These are phyloP conservation scores for Lissocephala sabroskyi DNA, from an alignment of 2,888 invertebrate genomes.

Conservation along the genomic window DNA sequence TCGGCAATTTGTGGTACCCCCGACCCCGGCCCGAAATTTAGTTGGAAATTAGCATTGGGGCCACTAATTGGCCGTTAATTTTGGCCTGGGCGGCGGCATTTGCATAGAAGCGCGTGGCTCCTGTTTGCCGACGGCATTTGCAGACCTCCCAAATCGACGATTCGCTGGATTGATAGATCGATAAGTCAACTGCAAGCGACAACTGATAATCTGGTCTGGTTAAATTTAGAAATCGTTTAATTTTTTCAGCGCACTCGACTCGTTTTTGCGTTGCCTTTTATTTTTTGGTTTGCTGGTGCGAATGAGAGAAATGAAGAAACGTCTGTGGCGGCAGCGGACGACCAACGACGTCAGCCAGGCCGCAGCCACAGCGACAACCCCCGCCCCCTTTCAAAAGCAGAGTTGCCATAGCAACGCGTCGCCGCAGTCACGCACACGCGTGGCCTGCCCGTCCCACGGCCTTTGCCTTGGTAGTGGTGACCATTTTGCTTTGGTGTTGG, in stretches of 20 bases:
- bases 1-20: constrained; percentile 8
- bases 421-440: not conserved
- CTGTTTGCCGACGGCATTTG: constrained; percentile 1
- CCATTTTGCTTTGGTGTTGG: constrained; percentile 18
- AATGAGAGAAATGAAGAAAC: not conserved
- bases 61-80: constrained; percentile 40
- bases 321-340: constrained; percentile 6
- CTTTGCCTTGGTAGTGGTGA: not conserved
- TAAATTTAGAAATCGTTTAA: too few species aligned
- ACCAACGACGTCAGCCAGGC: not conserved
- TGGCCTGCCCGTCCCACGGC: not conserved
- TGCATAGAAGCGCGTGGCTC: not conserved
- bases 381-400: constrained; percentile 4
- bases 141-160: not conserved
- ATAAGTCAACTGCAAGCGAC: too few species aligned
- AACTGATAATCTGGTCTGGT: too few species aligned
- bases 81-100: constrained; percentile 6
- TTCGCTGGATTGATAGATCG: too few species aligned
- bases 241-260: too few species aligned
- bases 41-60: constrained; percentile 36
- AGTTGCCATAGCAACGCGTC: constrained; percentile 36
- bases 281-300: too few species aligned
- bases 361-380: constrained; percentile 1
- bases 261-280: too few species aligned
- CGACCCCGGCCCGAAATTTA: constrained; percentile 15